Base-by-base conservation (phyloP, 2,888 invertebrate species). In the Aporophyla lueneburgensis region DNA sequence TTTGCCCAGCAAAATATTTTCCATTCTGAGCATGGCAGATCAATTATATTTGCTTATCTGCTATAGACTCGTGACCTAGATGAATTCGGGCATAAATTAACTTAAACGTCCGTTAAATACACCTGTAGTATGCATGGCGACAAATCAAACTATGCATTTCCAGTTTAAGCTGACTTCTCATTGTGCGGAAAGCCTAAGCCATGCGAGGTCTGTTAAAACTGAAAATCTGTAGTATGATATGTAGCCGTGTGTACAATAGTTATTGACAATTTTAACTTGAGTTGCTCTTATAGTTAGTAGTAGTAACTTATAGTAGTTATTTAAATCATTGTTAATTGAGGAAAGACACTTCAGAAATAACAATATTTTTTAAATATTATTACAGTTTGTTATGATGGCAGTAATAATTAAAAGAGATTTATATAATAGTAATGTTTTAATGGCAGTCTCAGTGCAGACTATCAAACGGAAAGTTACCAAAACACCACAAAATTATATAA, bases 401-500 rank as follows among this genome's bases (percentile, higher is more conserved):
- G 46, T 33, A 78, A 46, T 9, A 19, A 58, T 51, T 49, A 40
- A n/a, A 51, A 56, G 5, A 33, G 6, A 54, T 74, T 54, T 49
- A 62, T 73, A 12, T 43, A 51, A 24, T 40, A 73, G 2, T 24
- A 40, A 24, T 54, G 14, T 46, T 71, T 56, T n/a, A 19, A 16
- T 62, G 14, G 51, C 24, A 61, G 16, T 59, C 43, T 12, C 27
- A 69, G 10, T 49, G n/a, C 16, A 14, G 4, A 62, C n/a, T 59
- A 51, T 24, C 54, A 27, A 78, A 43, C 7, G 27, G 40, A 66
- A 80, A 54, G 12, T 43, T 66, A n/a, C 7, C n/a, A 24, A 51
- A 80, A 61, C 5, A n/a, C 53, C 6, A 70, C 43, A 46, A 79
- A 80, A 56, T 72, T 67, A 58, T 21, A 58, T 62, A 54, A 62